Percentiles rank a stretch among this genome's conserved stretches.
Evolutionary conservation across 1,140 invertebrate genomes (phyloP).

Genomic region (Ruditapes philippinarum): DNA sequence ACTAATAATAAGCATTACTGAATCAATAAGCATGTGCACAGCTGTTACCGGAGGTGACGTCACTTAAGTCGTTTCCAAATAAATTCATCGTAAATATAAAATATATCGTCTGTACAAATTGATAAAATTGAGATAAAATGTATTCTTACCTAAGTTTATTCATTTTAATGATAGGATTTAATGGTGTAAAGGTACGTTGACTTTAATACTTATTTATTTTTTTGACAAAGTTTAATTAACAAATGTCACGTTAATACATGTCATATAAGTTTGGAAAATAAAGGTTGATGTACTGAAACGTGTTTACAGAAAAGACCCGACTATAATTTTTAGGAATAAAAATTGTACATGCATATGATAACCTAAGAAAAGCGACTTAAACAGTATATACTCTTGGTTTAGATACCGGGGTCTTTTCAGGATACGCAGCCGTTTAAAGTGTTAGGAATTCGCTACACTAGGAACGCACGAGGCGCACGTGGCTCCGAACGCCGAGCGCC

Average conservation of each 20-base stretch:
- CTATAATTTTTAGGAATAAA: not conserved
- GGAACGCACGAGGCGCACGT: too few relatives aligned
- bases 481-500: too few relatives aligned
- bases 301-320: not conserved
- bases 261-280: not conserved
- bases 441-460: too few relatives aligned
- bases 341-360: not conserved
- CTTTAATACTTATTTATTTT: not conserved
- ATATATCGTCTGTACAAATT: not conserved
- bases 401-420: too few relatives aligned
- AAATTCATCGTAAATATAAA: not conserved
- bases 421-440: too few relatives aligned
- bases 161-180: not conserved
- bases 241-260: not conserved
- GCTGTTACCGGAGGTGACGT: not conserved
- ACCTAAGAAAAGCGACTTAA: not conserved
- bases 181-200: not conserved
- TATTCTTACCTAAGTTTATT: not conserved
- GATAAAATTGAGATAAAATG: not conserved
- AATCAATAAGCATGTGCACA: constrained; percentile 6
- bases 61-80: not conserved
- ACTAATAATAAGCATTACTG: too few relatives aligned
- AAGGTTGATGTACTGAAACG: too few relatives aligned
- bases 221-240: not conserved
- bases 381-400: too few relatives aligned